Evolutionary conservation across 2,797 vertebrate genomes (phyloP), one percentile per base, ranked within the genome.

Genomic region (Melanotaenia parkinsoni): DNA sequence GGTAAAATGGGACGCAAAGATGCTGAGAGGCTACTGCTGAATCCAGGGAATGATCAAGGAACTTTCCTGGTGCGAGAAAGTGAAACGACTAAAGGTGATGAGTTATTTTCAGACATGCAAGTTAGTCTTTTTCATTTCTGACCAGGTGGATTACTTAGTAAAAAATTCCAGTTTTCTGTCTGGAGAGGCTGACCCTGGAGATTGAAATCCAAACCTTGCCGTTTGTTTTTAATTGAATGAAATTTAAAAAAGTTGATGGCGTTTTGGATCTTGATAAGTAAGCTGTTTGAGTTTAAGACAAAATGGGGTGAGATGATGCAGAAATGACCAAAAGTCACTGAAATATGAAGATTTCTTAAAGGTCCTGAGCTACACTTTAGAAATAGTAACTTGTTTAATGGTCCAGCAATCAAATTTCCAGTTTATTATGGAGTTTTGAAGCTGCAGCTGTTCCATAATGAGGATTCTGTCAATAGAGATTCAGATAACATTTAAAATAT

Each of bases 1-100:
- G 96, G 97, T 59, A 98, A 98, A 93, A 98, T 99, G 97, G 97
- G 97, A 33, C 96, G 97, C 58, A 98, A 99, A 92, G 97, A 99
- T 84, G 97, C 97, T 5, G 97, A 99, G 90, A 95, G 97, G 84
- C 88, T 98, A 69, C 96, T 99, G 83, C 86, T 98, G 89, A 97
- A 96, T 89, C 95, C 96, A 50, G 97, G 97, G n/a, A 98, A 98
- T 88, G 93, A 96, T 61, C 94, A 95, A 79, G 97, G 97, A 81
- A 97, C 96, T 64, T 99, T 97, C 89, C 93, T 99, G 90, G 96
- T 96, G 74, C 95, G 97, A 89, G 97, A 99, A 90, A 99, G 97
- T 85, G 97, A 99, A 96, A 99, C 97, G 62, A 98, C 97, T 88
- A 98, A 98, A 97, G 97, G 97, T 98, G 70, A 88, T 0, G 58